Conservation (phyloP, 37 sponge, comb jelly and placozoan genomes). For the Beroe forskalii region DNA sequence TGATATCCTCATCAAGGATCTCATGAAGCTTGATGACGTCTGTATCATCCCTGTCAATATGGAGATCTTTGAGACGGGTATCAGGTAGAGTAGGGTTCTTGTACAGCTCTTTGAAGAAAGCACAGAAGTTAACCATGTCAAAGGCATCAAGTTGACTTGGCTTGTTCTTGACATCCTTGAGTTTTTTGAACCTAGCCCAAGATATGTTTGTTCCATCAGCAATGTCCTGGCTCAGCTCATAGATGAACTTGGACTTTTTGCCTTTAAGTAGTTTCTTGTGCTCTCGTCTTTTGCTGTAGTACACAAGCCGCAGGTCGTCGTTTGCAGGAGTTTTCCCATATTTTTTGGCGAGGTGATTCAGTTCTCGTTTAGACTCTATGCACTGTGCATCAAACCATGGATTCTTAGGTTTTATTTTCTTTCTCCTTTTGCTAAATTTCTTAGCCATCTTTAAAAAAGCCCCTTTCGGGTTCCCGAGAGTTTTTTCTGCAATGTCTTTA, state of each 20-base stretch:
- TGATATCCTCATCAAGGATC: neutral
- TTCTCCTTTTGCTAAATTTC: too few relatives aligned
- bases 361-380: neutral
- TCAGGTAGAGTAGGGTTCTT: neutral
- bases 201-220: neutral
- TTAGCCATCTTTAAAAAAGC: too few relatives aligned
- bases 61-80: neutral
- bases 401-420: neutral
- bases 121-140: conserved; percentile 30
- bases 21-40: neutral
- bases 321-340: neutral
- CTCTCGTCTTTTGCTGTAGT: neutral
- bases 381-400: conserved; percentile 11
- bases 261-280: neutral
- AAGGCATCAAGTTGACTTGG: neutral
- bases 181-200: neutral
- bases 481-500: too few relatives aligned
- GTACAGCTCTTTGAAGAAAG: conserved; percentile 31
- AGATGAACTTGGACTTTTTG: neutral
- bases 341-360: neutral
- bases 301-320: neutral
- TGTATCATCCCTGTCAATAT: neutral
- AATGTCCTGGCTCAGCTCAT: neutral
- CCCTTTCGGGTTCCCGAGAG: too few relatives aligned
- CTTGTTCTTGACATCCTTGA: neutral